A percentile compares a stretch with the other conserved stretches of the same genome.
phyloP scores from a whole-genome alignment of 2,888 invertebrate genomes.

The Philereme transversata region DNA sequence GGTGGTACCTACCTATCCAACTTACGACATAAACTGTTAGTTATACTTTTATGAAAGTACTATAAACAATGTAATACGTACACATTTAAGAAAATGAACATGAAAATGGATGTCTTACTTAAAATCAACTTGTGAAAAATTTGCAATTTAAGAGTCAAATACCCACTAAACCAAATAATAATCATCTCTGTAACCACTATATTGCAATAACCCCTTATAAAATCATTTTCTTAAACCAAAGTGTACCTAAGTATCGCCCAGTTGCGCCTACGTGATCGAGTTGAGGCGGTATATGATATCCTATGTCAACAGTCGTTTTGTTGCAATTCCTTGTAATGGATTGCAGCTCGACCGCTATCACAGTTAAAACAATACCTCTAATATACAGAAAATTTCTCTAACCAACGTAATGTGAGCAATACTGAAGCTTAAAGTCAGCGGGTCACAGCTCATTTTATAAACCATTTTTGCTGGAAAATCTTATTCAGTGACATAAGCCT shows the following conservation, averaged over 20 bases:
- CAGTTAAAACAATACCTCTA: neutral
- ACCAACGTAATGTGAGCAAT: neutral
- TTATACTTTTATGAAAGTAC: too few relatives aligned
- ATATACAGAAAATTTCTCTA: constrained; percentile 12
- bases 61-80: too few relatives aligned
- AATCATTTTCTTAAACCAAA: neutral
- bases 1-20: too few relatives aligned
- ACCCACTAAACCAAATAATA: too few relatives aligned
- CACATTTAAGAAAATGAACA: too few relatives aligned
- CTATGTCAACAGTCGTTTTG: constrained; percentile 66
- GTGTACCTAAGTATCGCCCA: constrained; percentile 12
- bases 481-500: constrained; percentile 24
- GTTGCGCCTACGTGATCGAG: constrained; percentile 22
- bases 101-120: too few relatives aligned
- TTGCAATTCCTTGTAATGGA: constrained; percentile 59
- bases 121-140: too few relatives aligned
- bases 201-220: neutral
- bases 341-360: constrained; percentile 49
- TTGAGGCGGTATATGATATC: constrained; percentile 35
- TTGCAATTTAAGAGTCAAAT: too few relatives aligned
- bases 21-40: too few relatives aligned
- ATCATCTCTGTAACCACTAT: too few relatives aligned
- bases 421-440: neutral
- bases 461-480: neutral
- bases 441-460: too few relatives aligned